A percentile compares a stretch with the other conserved stretches of the same genome.
These are phyloP conservation scores for Oscheius myriophilus DNA, from an alignment of 2,888 invertebrate genomes.

Conservation along the genomic window DNA sequence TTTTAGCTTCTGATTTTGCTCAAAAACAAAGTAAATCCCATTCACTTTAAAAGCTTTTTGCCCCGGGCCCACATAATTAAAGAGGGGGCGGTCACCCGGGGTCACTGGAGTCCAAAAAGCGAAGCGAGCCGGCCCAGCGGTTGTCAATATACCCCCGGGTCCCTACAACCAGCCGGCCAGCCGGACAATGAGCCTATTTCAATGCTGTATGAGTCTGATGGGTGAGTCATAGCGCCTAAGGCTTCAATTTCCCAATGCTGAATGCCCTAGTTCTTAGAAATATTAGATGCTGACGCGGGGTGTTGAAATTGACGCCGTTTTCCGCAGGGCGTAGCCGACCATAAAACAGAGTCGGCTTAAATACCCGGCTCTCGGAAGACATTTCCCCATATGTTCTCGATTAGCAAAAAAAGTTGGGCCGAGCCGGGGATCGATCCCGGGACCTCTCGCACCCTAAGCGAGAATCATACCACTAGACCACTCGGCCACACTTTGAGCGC, in stretches of 20 bases:
- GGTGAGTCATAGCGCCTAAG: constrained; percentile 22
- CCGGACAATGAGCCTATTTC: constrained; percentile 6
- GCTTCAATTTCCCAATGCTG: background rate
- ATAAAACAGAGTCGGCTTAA: background rate
- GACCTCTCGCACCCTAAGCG: too few relatives aligned
- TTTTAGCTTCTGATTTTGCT: too few relatives aligned
- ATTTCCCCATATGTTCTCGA: background rate
- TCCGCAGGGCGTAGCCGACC: too few relatives aligned
- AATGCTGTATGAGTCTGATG: constrained; percentile 22
- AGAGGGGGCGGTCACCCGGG: too few relatives aligned
- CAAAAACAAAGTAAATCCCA: too few relatives aligned
- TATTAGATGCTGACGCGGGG: background rate
- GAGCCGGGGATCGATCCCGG: too few relatives aligned
- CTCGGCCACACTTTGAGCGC: too few relatives aligned
- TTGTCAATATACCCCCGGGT: background rate
- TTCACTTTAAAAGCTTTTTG: too few relatives aligned
- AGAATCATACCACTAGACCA: too few relatives aligned
- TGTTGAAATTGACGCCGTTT: background rate
- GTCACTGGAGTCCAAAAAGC: background rate
- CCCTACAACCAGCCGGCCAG: constrained; percentile 8
- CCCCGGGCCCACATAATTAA: too few relatives aligned
- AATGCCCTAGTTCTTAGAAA: background rate
- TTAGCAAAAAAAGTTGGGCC: background rate
- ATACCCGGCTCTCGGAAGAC: background rate
- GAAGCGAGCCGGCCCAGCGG: background rate